Evolutionary conservation across 1,140 invertebrate species (phyloP).

Genomic region (Hycleus cichorii): DNA sequence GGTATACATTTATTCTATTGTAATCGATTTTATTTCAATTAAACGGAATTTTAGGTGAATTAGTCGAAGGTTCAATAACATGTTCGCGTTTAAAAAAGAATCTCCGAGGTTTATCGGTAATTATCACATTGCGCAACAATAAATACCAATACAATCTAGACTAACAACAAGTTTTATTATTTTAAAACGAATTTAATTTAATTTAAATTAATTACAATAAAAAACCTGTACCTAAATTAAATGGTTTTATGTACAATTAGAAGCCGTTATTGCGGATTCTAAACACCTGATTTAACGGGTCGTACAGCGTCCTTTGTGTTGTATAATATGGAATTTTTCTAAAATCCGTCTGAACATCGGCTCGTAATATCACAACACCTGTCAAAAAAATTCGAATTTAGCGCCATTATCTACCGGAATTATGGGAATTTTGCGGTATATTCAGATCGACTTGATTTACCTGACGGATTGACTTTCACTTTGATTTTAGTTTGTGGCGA

Average conservation of each 20-base stretch:
- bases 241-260: slow-evolving; percentile 17
- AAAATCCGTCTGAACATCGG: slow-evolving; percentile 61
- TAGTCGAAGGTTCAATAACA: slow-evolving; percentile 28
- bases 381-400: slow-evolving; percentile 24
- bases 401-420: neutral
- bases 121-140: slow-evolving; percentile 29
- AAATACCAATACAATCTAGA: slow-evolving; percentile 37
- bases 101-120: slow-evolving; percentile 34
- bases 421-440: neutral
- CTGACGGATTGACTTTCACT: slow-evolving; percentile 90
- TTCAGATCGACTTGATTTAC: slow-evolving; percentile 41
- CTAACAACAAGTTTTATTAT: slow-evolving; percentile 15
- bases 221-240: slow-evolving; percentile 22
- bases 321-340: slow-evolving; percentile 44
- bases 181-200: neutral
- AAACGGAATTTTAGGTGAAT: slow-evolving; percentile 29
- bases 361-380: slow-evolving; percentile 76
- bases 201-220: slow-evolving; percentile 26
- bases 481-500: slow-evolving; percentile 81
- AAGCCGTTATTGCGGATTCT: slow-evolving; percentile 42
- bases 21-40: neutral
- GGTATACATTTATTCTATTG: slow-evolving; percentile 43
- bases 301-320: slow-evolving; percentile 51
- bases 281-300: slow-evolving; percentile 54
- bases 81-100: slow-evolving; percentile 36